Percentiles rank a stretch among this genome's conserved stretches.
phyloP scores from a whole-genome alignment of 2,797 vertebrate species.

The Phoeniculus purpureus region DNA sequence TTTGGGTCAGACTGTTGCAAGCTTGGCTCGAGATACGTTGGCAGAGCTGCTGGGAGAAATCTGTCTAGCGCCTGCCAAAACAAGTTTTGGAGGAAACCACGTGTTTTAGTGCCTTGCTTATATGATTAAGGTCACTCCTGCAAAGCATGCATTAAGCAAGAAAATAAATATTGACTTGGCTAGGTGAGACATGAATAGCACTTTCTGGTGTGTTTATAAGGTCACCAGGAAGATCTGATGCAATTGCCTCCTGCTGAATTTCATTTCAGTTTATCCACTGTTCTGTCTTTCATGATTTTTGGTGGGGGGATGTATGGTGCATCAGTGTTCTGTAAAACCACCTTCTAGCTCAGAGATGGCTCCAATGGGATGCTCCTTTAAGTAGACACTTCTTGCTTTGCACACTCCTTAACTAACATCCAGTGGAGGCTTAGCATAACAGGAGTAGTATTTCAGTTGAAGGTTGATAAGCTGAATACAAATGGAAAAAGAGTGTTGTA shows the following conservation, averaged over 20 bases:
- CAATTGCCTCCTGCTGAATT: constrained; percentile 26
- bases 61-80: constrained; percentile 13
- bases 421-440: constrained; percentile 52
- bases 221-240: constrained; percentile 22
- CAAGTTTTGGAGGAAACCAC: constrained; percentile 7
- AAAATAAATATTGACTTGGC: constrained; percentile 56
- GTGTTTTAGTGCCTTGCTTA: constrained; percentile 33
- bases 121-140: constrained; percentile 32
- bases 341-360: background rate
- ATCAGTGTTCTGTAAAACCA: background rate
- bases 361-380: background rate
- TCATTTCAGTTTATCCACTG: constrained; percentile 2
- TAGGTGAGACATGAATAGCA: constrained; percentile 33
- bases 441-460: constrained; percentile 40
- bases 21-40: constrained; percentile 45
- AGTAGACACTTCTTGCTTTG: constrained; percentile 3
- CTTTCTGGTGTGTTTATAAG: constrained; percentile 31
- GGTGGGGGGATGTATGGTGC: background rate
- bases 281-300: background rate
- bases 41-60: constrained; percentile 26
- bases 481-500: constrained; percentile 25
- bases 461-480: constrained; percentile 48
- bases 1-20: constrained; percentile 47
- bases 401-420: background rate
- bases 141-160: background rate